phyloP scores from a whole-genome alignment of 2,113 vertebrate genomes.

The Notarius lentiginosus region DNA sequence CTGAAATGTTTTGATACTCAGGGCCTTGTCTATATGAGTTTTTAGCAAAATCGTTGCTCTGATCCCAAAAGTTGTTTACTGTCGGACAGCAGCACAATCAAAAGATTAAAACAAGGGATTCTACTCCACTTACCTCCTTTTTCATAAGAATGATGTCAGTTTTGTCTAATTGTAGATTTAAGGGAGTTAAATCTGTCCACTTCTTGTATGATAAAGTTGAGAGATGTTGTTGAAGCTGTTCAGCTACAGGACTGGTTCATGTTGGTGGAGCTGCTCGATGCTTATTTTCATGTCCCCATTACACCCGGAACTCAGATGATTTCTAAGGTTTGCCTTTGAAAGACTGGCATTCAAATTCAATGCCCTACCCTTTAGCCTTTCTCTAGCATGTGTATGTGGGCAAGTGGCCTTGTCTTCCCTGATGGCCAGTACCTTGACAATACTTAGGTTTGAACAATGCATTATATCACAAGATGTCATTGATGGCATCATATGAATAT shows the following conservation, averaged over 20 bases:
- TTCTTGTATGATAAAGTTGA: not conserved
- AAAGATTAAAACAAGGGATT: not conserved
- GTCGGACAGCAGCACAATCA: not conserved
- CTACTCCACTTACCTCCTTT: not conserved
- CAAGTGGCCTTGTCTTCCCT: not conserved
- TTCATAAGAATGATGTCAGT: not conserved
- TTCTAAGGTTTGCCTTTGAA: constrained; percentile 15
- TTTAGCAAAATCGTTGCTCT: not conserved
- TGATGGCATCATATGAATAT: not conserved
- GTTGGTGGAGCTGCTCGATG: not conserved
- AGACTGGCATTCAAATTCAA: constrained; percentile 16
- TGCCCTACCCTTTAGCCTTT: not conserved
- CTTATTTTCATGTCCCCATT: constrained; percentile 1
- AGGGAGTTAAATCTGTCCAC: not conserved
- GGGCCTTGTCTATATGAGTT: not conserved
- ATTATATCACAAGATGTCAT: not conserved
- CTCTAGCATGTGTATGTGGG: not conserved
- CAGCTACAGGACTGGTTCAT: not conserved
- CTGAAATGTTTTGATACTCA: not conserved
- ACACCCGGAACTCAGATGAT: not conserved
- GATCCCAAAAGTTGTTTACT: not conserved
- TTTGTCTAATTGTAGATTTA: not conserved
- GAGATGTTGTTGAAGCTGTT: not conserved
- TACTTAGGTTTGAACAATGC: not conserved
- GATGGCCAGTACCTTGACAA: not conserved